Percentiles rank a stretch among this genome's conserved stretches.
phyloP scores from a whole-genome alignment of 2,888 invertebrate genomes.

The Neria commutata region DNA sequence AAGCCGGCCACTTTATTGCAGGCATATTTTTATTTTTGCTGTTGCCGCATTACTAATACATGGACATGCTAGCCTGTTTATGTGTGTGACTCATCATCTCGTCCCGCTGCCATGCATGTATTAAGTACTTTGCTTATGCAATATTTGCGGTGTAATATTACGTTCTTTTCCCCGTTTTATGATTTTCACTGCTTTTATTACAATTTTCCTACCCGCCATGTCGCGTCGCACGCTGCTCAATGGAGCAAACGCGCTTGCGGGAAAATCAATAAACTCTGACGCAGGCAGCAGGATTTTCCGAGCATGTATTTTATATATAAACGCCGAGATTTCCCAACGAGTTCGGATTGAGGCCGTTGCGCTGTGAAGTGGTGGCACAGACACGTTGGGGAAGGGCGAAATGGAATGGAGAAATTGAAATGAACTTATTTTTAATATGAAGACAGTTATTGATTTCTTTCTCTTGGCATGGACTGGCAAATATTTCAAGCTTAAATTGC shows the following conservation, averaged over 20 bases:
- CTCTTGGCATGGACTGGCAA: not conserved
- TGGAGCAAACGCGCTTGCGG: slow-evolving; percentile 17
- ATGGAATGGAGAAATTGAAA: not conserved
- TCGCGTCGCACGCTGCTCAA: slow-evolving; percentile 3
- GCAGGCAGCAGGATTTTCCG: not conserved
- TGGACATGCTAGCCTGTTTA: not conserved
- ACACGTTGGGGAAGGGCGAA: not conserved
- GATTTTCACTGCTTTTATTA: slow-evolving; percentile 12
- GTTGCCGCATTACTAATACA: not conserved
- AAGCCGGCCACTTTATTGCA: not conserved
- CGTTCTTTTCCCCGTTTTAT: slow-evolving; percentile 1
- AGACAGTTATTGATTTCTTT: not conserved
- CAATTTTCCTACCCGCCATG: not conserved
- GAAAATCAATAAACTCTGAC: slow-evolving; percentile 31
- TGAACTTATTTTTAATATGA: not conserved
- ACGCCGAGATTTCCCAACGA: slow-evolving; percentile 1
- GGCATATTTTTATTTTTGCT: not conserved
- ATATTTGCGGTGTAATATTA: slow-evolving; percentile 3
- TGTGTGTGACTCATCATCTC: not conserved
- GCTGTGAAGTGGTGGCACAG: not conserved
- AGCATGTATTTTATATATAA: no score
- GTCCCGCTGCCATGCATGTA: no score
- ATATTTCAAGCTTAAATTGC: not conserved
- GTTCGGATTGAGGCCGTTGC: not conserved
- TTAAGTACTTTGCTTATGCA: not conserved